Evolutionary conservation across 2,888 invertebrate genomes (phyloP).

Genomic region (Girardia tigrina): DNA sequence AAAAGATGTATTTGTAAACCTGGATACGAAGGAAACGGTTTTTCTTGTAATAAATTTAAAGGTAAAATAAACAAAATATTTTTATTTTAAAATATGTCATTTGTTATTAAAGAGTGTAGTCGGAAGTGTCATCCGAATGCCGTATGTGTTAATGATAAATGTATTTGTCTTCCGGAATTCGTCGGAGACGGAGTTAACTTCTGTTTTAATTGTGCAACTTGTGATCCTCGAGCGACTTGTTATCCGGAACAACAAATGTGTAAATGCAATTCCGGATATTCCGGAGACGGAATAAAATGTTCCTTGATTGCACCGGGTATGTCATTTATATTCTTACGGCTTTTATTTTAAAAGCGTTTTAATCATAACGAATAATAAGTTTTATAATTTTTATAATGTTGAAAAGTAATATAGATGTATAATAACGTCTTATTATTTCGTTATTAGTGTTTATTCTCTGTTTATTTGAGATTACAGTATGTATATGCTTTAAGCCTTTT

Average conservation of each 20-base stretch:
- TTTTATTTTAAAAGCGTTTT: too few species aligned
- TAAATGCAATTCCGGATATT: neutral
- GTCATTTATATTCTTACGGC: too few species aligned
- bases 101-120: neutral
- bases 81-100: neutral
- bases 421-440: too few species aligned
- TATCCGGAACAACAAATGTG: neutral
- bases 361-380: too few species aligned
- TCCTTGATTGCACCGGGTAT: neutral
- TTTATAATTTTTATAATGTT: too few species aligned
- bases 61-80: neutral
- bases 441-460: too few species aligned
- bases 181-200: neutral
- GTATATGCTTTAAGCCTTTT: too few species aligned
- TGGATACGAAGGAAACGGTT: neutral
- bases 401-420: too few species aligned
- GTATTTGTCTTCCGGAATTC: neutral
- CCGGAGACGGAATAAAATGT: neutral
- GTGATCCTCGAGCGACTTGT: neutral
- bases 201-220: neutral
- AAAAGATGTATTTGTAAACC: neutral
- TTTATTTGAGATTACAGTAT: too few species aligned
- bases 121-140: neutral
- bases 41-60: neutral
- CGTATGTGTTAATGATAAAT: neutral